phyloP scores from a whole-genome alignment of 1,140 invertebrate species.

The Tetramorium simillimum region DNA sequence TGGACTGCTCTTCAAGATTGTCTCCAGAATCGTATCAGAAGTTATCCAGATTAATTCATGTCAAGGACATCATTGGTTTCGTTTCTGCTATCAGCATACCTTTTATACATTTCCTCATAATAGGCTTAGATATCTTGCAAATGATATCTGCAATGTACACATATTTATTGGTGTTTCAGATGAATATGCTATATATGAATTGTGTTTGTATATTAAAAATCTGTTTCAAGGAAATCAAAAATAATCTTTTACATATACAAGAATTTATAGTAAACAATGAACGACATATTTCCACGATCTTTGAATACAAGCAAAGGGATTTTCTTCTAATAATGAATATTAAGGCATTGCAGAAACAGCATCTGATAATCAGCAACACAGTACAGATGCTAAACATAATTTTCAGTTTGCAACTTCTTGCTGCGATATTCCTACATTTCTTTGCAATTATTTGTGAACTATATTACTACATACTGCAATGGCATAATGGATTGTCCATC shows the following conservation, averaged over 20 bases:
- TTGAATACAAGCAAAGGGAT: conserved; percentile 72
- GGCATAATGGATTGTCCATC: not conserved
- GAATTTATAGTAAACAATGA: conserved; percentile 49
- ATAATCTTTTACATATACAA: conserved; percentile 67
- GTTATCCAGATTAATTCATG: not conserved
- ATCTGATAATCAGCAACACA: conserved; percentile 76
- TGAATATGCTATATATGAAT: not conserved
- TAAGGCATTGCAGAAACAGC: conserved; percentile 70
- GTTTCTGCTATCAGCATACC: not conserved
- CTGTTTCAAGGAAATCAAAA: conserved; percentile 63
- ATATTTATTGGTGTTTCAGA: no score
- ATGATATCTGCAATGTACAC: no score
- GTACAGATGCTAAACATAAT: conserved; percentile 73
- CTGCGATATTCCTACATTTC: conserved; percentile 71
- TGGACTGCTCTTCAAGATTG: not conserved
- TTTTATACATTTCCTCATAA: conserved; percentile 33
- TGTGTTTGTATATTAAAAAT: conserved; percentile 22
- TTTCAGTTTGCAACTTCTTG: conserved; percentile 42
- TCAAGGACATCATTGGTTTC: not conserved
- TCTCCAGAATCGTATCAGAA: not conserved
- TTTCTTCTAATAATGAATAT: conserved; percentile 74
- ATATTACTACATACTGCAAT: conserved; percentile 76
- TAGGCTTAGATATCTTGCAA: no score
- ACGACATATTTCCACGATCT: conserved; percentile 65
- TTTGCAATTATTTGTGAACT: conserved; percentile 76